These are phyloP conservation scores for Aurelia coerulea DNA, from an alignment of 30 jellyfish, hydroid and myxozoan species.

Conservation along the genomic window DNA sequence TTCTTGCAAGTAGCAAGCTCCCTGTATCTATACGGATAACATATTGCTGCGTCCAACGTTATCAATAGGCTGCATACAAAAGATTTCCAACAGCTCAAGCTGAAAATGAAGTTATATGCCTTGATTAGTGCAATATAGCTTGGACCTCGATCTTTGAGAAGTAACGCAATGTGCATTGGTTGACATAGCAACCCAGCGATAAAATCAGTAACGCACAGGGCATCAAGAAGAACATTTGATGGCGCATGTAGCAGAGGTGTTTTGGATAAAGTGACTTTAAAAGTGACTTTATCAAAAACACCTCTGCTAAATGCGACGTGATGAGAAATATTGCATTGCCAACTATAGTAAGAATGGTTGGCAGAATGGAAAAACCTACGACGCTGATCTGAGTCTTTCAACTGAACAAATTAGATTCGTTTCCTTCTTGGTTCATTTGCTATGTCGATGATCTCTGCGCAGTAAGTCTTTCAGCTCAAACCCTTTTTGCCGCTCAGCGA, in stretches of 20 bases:
- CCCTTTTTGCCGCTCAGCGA: no score
- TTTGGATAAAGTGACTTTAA: slow-evolving; percentile 1
- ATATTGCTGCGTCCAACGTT: no score
- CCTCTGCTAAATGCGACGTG: no score
- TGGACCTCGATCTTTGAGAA: not conserved
- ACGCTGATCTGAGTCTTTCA: no score
- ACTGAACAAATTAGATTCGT: no score
- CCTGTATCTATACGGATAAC: slow-evolving; percentile 7
- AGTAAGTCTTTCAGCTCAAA: no score
- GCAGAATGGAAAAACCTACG: no score
- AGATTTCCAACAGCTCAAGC: not conserved
- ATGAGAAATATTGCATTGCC: slow-evolving; percentile 18
- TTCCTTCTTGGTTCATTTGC: no score
- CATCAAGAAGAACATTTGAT: slow-evolving; percentile 4
- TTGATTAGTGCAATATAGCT: not conserved
- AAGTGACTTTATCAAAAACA: no score
- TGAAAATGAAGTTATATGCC: slow-evolving; percentile 1
- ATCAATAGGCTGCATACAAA: not conserved
- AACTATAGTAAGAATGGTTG: not conserved
- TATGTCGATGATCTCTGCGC: no score
- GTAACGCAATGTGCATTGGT: not conserved
- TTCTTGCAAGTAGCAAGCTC: slow-evolving; percentile 8
- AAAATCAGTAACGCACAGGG: slow-evolving; percentile 13
- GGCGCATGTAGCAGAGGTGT: not conserved
- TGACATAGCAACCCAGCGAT: not conserved